Percentiles rank a stretch among this genome's conserved stretches.
Conservation (phyloP, 2,113 vertebrate species). For the Mugil cephalus region DNA sequence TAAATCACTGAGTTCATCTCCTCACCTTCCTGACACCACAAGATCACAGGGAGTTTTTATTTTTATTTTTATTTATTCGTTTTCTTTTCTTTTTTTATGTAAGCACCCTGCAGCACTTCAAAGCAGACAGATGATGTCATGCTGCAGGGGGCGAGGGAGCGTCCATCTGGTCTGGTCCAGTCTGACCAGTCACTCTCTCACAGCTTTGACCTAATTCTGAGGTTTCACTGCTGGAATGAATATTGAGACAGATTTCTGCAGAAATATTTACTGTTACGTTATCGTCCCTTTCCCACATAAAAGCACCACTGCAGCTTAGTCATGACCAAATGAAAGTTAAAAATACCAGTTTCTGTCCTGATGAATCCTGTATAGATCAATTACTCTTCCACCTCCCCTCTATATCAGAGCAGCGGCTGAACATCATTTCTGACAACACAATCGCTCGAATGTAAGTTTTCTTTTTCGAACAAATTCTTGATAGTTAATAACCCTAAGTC, state of each 20-base stretch:
- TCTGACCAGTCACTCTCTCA: conserved; percentile 34
- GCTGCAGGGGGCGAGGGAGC: conserved; percentile 40
- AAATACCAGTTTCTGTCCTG: no score
- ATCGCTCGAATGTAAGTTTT: not conserved
- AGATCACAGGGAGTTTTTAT: conserved; percentile 63
- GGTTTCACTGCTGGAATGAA: conserved; percentile 3
- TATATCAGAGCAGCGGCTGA: no score
- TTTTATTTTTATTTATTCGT: no score
- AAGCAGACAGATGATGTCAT: conserved; percentile 78
- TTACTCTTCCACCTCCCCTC: not conserved
- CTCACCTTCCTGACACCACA: conserved; percentile 35
- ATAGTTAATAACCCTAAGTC: not conserved
- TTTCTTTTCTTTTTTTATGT: conserved; percentile 41
- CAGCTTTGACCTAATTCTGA: conserved; percentile 44
- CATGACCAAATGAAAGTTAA: no score
- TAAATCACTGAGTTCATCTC: conserved; percentile 68
- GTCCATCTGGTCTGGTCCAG: not conserved
- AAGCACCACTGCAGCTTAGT: no score
- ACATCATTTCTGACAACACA: not conserved
- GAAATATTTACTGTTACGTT: no score
- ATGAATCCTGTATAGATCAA: no score
- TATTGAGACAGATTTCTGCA: no score
- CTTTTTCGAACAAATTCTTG: not conserved
- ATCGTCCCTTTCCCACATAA: no score
- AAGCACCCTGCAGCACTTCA: conserved; percentile 50